Evolutionary conservation across 1,140 invertebrate genomes (phyloP).

Genomic region (Drosophila serrata): DNA sequence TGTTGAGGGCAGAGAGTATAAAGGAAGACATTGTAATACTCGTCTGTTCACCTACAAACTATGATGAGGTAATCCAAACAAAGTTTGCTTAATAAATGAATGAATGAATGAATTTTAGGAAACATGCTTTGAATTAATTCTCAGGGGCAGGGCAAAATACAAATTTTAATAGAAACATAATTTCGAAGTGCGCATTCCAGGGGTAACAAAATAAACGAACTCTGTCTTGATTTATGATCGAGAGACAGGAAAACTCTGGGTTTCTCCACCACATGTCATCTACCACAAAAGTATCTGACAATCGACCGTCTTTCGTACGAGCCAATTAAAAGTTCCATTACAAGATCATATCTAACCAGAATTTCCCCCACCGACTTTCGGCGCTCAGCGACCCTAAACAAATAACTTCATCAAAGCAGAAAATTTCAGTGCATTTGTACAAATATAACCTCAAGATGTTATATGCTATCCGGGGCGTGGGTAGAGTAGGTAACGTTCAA

Average conservation of each 20-base stretch:
- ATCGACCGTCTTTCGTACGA: neutral
- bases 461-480: conserved; percentile 30
- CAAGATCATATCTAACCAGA: conserved; percentile 33
- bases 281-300: conserved; percentile 25
- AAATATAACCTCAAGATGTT: conserved; percentile 45
- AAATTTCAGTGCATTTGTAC: conserved; percentile 57
- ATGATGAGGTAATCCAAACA: conserved; percentile 8
- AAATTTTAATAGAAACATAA: neutral
- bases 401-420: conserved; percentile 73
- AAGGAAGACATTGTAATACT: conserved; percentile 4
- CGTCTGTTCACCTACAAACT: conserved; percentile 18
- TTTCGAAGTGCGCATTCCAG: neutral
- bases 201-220: neutral
- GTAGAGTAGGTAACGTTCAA: conserved; percentile 15
- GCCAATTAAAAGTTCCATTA: conserved; percentile 66
- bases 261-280: conserved; percentile 7
- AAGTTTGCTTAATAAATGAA: neutral
- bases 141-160: neutral
- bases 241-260: neutral
- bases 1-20: neutral
- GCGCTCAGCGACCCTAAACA: conserved; percentile 58
- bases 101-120: neutral
- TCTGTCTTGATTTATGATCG: conserved; percentile 17
- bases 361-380: conserved; percentile 25
- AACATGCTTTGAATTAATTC: neutral